These are phyloP conservation scores for Camarhynchus parvulus DNA, from an alignment of 2,113 vertebrate species.

Conservation along the genomic window DNA sequence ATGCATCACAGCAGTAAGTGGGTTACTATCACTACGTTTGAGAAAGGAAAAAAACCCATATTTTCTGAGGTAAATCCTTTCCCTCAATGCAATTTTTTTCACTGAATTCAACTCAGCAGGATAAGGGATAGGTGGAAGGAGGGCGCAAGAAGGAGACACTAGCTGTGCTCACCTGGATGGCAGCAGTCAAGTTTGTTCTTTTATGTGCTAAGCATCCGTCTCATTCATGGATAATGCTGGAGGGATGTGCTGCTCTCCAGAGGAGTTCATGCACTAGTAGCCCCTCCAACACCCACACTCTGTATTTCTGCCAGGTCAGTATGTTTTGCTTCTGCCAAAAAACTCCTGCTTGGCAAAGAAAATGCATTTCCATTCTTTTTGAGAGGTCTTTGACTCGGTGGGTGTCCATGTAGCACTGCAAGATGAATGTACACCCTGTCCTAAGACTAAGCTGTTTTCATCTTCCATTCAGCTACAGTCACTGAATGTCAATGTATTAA, in stretches of 20 bases:
- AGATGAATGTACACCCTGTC: neutral
- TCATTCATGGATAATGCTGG: rapidly evolving
- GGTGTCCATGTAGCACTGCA: neutral
- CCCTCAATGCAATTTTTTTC: neutral
- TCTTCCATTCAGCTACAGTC: neutral
- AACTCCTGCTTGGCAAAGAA: neutral
- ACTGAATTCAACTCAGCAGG: neutral
- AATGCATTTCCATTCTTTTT: neutral
- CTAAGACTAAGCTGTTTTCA: neutral
- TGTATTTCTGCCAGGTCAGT: neutral
- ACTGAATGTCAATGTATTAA: conserved; percentile 35
- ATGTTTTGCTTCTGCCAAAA: neutral
- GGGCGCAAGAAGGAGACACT: neutral
- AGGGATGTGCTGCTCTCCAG: neutral
- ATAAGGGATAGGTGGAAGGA: neutral
- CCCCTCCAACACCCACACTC: neutral
- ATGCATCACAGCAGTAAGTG: neutral
- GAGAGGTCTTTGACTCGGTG: neutral
- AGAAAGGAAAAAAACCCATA: neutral
- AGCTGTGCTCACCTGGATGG: neutral
- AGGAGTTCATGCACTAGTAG: neutral
- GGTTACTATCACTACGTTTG: neutral
- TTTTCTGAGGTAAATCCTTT: neutral
- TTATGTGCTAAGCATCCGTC: neutral
- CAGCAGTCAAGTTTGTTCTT: neutral